Evolutionary conservation across 2,113 vertebrate genomes (phyloP), one percentile per base, ranked within the genome.

Genomic region (Pelvicachromis taeniatus): DNA sequence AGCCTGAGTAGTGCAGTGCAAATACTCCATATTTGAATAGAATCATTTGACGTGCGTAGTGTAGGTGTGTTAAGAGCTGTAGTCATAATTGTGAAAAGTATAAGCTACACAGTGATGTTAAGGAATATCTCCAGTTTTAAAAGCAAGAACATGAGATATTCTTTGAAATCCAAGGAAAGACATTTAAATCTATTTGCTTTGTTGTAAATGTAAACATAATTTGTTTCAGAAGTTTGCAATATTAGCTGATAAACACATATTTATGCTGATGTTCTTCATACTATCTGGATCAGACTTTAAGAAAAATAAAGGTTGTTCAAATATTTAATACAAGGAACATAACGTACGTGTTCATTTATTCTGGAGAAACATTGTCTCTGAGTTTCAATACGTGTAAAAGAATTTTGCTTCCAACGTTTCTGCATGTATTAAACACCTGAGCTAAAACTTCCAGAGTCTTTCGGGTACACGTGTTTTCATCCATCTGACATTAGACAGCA

Each of bases 351-450:
- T 81, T 83, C 85, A 63, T 88, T 88, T 80, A 52, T 19, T 11
- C 40, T 12, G 35, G 53, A 65, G 17, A 73, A 65, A 29, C 16
- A n/a, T 61, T 12, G 35, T 52, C 56, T 70, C 23, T 63, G 33
- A 4, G 33, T 42, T 50, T 70, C 14, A 75, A 38, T 54, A 50
- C 63, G 26, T 81, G 33, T 35, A 63, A 19, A 70, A 86, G 33
- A 87, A 86, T 83, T 83, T 87, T 77, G 77, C 78, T 91, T 88
- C 59, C 54, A 85, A 40, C 63, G 50, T 78, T 80, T 40, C 38
- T 85, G n/a, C n/a, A 13, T 78, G 58, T 56, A 83, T 89, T 85
- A 92, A 93, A 91, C 82, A 87, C 87, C 63, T 83, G 82, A 81
- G 89, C 84, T 88, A 89, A 92, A 87, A 86, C 80, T 56, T 73